Conservation (phyloP, 2,113 vertebrate genomes). For the Sclerurus mexicanus region DNA sequence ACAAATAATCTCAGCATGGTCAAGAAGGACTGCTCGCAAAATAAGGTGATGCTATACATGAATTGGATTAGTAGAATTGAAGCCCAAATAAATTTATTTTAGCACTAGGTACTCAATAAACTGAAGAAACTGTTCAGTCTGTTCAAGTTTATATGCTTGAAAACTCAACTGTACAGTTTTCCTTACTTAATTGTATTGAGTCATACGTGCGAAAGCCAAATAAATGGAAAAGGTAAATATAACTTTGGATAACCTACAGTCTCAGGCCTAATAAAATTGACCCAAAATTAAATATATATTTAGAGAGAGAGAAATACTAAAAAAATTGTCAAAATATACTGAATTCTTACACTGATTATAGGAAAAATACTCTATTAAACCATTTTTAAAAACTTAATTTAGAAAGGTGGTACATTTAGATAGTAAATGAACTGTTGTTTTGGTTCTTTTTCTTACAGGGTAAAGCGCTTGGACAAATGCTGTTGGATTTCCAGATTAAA, state of each 20-base stretch:
- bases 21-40: background rate
- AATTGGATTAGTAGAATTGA: background rate
- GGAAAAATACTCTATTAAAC: background rate
- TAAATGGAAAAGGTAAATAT: background rate
- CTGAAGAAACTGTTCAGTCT: background rate
- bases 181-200: background rate
- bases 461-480: conserved; percentile 88
- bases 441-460: conserved; percentile 72
- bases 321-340: background rate
- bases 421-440: background rate
- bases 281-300: background rate
- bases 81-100: background rate
- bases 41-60: background rate
- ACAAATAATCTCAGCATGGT: background rate
- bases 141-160: background rate
- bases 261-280: background rate
- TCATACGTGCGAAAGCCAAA: background rate
- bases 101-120: background rate
- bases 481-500: conserved; percentile 83
- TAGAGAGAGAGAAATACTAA: background rate
- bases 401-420: background rate
- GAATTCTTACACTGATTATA: background rate
- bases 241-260: background rate
- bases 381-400: background rate
- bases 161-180: background rate